Evolutionary conservation across 2,888 invertebrate species (phyloP), one percentile per base, ranked within the genome.

Genomic region (Hydraecia micacea): DNA sequence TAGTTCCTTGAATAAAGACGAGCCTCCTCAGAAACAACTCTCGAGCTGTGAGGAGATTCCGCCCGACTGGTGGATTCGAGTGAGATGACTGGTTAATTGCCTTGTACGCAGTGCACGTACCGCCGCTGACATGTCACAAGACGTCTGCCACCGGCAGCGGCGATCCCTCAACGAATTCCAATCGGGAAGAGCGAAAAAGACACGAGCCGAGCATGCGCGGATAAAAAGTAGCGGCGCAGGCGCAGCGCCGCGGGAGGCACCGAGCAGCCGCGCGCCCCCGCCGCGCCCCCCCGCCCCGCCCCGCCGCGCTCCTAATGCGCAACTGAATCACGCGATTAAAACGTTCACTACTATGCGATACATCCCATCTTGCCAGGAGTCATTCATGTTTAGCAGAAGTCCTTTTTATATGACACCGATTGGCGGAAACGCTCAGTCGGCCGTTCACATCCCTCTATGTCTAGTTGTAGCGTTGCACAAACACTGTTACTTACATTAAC

Each of bases 81-180:
- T 92, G 93, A 92, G 94, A 93, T 93, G 95, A 94, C 93, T 95
- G 93, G 93, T 94, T 97, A 96, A 97, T 97, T 96, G 96, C 93
- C 91, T 93, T 92, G 95, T 95, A 96, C 94, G 95, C 96, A 93
- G 92, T 91, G 94, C 97, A 96, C 96, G 96, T 96, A 96, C 92
- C 80, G 91, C 87, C 92, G 89, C 89, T 94, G 96, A 96, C 96
- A 96, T 95, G 95, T 96, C 96, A 96, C 96, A 96, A 95, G 96
- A 95, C 95, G 95, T 96, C 95, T 95, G 96, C 97, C 96, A 97
- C 96, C 96, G 94, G 96, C 96, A 93, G 95, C 95, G 96, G 96
- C 95, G 94, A 95, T 95, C 95, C 94, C 95, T 94, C 95, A 94
- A 95, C 96, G 95, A 96, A 97, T 97, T 97, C 97, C 97, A 89